Evolutionary conservation across 2,113 vertebrate species (phyloP).

Genomic region (Ibidorhyncha struthersii): DNA sequence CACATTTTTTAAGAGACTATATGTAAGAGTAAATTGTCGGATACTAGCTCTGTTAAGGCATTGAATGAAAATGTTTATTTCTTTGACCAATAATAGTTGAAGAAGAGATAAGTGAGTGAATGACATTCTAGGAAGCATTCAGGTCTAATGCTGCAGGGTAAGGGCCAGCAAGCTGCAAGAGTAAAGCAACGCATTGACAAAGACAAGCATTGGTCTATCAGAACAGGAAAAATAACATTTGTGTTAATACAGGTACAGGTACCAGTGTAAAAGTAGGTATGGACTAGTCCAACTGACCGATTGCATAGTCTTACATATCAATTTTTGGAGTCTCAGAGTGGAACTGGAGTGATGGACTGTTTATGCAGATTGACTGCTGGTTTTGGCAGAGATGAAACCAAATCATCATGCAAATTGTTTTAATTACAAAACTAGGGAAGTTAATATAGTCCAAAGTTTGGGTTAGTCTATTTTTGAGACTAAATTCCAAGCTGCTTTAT

Average conservation of each 20-base stretch:
- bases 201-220: not conserved
- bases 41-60: not conserved
- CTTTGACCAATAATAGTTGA: not conserved
- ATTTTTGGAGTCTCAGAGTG: not conserved
- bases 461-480: not conserved
- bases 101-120: not conserved
- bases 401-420: not conserved
- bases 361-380: not conserved
- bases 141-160: not conserved
- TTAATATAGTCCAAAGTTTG: not conserved
- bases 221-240: not conserved
- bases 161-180: not conserved
- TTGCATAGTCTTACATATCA: not conserved
- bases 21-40: not conserved
- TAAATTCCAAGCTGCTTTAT: not conserved
- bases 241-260: not conserved
- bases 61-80: not conserved
- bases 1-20: not conserved
- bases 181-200: not conserved
- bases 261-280: not conserved
- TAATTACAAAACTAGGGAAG: not conserved
- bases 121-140: not conserved
- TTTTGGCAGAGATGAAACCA: not conserved
- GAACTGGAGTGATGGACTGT: not conserved
- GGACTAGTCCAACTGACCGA: not conserved